Evolutionary conservation across 2,888 invertebrate species (phyloP).

Genomic region (Luperina nickerlii): DNA sequence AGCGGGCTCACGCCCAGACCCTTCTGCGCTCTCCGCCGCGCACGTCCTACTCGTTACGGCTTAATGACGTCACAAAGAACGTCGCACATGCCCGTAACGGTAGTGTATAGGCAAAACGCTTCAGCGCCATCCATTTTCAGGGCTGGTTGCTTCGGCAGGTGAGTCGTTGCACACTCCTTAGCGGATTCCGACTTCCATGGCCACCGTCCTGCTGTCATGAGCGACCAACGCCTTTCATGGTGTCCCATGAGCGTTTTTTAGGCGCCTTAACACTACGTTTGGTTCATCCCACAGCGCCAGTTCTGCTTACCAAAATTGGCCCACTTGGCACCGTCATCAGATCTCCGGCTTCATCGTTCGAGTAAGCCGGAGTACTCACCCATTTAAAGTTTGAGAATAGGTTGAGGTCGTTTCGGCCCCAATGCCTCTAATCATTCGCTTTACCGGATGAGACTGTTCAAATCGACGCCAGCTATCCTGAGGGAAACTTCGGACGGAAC

Average conservation of each 20-base stretch:
- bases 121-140: conserved; percentile 76
- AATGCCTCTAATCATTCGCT: too few relatives aligned
- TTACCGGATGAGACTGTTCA: too few relatives aligned
- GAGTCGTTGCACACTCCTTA: conserved; percentile 88
- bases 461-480: too few relatives aligned
- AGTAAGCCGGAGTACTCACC: conserved; percentile 89
- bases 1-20: conserved; percentile 88
- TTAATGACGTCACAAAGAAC: conserved; percentile 75
- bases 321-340: conserved; percentile 92
- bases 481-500: too few relatives aligned
- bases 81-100: conserved; percentile 78
- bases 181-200: conserved; percentile 60
- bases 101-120: conserved; percentile 84
- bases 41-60: conserved; percentile 91
- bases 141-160: conserved; percentile 79
- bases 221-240: conserved; percentile 42
- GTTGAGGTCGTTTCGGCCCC: too few relatives aligned
- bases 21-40: conserved; percentile 90
- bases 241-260: conserved; percentile 86
- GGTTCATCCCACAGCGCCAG: conserved; percentile 95
- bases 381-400: too few relatives aligned
- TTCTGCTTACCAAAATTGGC: conserved; percentile 95
- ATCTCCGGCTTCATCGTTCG: conserved; percentile 88
- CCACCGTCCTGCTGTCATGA: conserved; percentile 47
- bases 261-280: conserved; percentile 93